These are phyloP conservation scores for Noctilio leporinus DNA, from an alignment of 2,113 vertebrate genomes.

Conservation along the genomic window DNA sequence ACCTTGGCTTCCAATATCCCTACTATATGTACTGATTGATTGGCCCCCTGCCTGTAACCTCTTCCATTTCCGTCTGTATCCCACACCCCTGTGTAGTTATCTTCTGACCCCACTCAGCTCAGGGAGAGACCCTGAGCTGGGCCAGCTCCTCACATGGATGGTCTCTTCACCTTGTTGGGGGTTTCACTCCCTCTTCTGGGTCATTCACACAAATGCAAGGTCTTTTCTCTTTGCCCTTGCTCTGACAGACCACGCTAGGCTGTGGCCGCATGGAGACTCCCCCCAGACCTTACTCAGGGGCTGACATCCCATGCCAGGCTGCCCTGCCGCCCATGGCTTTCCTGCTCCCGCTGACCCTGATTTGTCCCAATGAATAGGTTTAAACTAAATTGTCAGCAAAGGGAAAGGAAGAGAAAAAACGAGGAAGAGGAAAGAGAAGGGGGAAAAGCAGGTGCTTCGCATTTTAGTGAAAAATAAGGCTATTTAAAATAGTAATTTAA, in stretches of 20 bases:
- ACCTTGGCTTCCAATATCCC: background rate
- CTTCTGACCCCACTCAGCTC: background rate
- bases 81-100: fast-evolving
- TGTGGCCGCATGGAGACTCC: too few species aligned
- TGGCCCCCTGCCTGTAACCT: too few species aligned
- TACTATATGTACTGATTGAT: background rate
- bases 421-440: background rate
- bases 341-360: background rate
- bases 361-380: background rate
- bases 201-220: fast-evolving
- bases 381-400: background rate
- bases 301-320: background rate
- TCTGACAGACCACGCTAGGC: background rate
- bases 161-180: background rate
- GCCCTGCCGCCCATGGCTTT: background rate
- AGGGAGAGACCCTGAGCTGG: background rate
- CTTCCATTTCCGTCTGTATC: background rate
- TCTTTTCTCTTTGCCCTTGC: background rate
- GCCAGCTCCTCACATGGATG: fast-evolving
- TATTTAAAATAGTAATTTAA: background rate
- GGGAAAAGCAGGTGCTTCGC: background rate
- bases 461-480: background rate
- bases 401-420: background rate
- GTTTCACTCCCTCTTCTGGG: background rate
- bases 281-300: background rate